A percentile compares a stretch with the other conserved stretches of the same genome.
Evolutionary conservation across 2,888 invertebrate species (phyloP).

Genomic region (Papilio gigon): DNA sequence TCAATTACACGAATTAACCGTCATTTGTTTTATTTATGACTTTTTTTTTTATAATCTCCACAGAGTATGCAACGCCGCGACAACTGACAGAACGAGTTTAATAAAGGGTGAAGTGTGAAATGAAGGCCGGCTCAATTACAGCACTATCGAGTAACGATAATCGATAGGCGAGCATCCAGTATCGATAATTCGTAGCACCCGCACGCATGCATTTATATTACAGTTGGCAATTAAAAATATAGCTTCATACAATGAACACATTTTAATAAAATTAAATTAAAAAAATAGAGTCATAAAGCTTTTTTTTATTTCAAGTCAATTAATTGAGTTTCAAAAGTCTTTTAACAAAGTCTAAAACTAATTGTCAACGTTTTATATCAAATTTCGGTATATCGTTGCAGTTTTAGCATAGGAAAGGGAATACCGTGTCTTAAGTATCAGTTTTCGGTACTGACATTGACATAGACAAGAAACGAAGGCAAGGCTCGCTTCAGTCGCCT

Average conservation of each 20-base stretch:
- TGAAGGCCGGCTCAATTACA: conserved; percentile 52
- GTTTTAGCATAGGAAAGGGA: background rate
- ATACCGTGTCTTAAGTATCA: background rate
- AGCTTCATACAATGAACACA: background rate
- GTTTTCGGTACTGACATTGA: background rate
- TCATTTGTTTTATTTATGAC: too few relatives aligned
- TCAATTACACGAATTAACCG: too few relatives aligned
- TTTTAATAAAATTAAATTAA: background rate
- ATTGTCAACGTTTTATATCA: too few relatives aligned
- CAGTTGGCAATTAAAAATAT: conserved; percentile 26
- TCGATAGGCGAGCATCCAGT: conserved; percentile 42
- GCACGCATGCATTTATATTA: conserved; percentile 20
- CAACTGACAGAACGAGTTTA: conserved; percentile 39
- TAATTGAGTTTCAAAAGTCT: too few relatives aligned
- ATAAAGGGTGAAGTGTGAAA: conserved; percentile 50
- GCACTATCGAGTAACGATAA: conserved; percentile 50
- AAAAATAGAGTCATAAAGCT: too few relatives aligned
- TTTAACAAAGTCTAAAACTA: too few relatives aligned
- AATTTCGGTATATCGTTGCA: too few relatives aligned
- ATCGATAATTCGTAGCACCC: conserved; percentile 38
- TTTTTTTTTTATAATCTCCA: background rate
- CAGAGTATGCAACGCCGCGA: conserved; percentile 6
- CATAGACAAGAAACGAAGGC: conserved; percentile 6
- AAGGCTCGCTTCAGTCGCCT: background rate
- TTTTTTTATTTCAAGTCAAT: too few relatives aligned